These are phyloP conservation scores for Amblyjoppa fuscipennis DNA, from an alignment of 2,888 invertebrate genomes.

Conservation along the genomic window DNA sequence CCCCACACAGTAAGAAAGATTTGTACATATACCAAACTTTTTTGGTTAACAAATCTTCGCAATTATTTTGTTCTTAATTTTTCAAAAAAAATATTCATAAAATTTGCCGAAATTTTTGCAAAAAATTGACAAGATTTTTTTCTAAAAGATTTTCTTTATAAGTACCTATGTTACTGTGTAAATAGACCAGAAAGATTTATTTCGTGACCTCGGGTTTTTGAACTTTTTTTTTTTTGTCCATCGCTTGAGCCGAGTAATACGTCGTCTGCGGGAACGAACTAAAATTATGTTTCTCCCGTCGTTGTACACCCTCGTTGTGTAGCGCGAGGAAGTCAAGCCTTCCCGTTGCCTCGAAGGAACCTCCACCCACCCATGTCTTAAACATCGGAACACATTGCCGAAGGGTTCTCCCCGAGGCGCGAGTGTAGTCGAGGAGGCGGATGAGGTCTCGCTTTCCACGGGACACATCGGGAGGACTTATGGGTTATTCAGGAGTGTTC, in stretches of 20 bases:
- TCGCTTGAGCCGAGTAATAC: conserved; percentile 3
- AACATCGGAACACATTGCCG: neutral
- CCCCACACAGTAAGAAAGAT: too few relatives aligned
- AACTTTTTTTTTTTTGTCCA: neutral
- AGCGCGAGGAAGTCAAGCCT: conserved; percentile 77
- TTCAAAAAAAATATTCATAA: too few relatives aligned
- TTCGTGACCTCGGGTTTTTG: too few relatives aligned
- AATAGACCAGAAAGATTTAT: too few relatives aligned
- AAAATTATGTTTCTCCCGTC: conserved; percentile 50
- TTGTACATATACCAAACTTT: too few relatives aligned
- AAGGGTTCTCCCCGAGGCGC: conserved; percentile 4
- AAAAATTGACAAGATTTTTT: too few relatives aligned
- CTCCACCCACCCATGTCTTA: conserved; percentile 28
- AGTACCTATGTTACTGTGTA: too few relatives aligned
- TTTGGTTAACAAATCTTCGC: too few relatives aligned
- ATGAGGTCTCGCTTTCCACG: conserved; percentile 40
- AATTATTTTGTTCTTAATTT: too few relatives aligned
- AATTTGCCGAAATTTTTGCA: too few relatives aligned
- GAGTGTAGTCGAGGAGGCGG: conserved; percentile 36
- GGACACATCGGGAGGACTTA: conserved; percentile 74
- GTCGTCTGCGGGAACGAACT: conserved; percentile 29
- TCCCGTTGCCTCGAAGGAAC: conserved; percentile 69
- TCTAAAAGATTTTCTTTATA: too few relatives aligned
- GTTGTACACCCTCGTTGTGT: conserved; percentile 41
- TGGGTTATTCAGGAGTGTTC: conserved; percentile 81